Conservation (phyloP, 37 sponge, comb jelly and placozoan species). For the Cliona cf. orientalis region DNA sequence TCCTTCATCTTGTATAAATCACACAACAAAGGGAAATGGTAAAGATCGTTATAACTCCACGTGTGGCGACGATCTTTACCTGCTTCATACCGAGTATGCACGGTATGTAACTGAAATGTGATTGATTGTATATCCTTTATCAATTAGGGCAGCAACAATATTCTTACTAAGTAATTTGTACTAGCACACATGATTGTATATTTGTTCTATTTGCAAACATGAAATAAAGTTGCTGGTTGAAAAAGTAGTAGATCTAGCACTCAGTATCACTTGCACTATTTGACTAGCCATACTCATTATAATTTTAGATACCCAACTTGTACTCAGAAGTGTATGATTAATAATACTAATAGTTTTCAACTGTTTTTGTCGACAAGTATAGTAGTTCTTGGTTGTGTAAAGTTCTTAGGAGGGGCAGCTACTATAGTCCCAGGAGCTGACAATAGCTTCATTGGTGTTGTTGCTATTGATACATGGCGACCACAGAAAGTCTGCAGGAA, state of each 20-base stretch:
- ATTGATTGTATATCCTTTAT: background rate
- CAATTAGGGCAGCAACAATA: background rate
- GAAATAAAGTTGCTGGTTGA: background rate
- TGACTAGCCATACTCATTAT: background rate
- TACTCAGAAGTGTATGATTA: no score
- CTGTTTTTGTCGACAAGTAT: no score
- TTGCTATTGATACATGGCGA: constrained; percentile 72
- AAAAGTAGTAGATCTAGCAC: background rate
- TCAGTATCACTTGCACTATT: background rate
- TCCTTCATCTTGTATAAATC: constrained; percentile 70
- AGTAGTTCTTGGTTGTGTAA: no score
- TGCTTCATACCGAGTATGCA: background rate
- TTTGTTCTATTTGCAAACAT: background rate
- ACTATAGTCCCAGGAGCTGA: no score
- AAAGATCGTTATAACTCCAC: no score
- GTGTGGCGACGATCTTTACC: no score
- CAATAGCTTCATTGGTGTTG: constrained; percentile 72
- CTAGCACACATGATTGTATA: no score
- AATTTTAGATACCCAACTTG: background rate
- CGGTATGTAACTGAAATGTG: background rate
- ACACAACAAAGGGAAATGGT: background rate
- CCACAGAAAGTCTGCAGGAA: constrained; percentile 78
- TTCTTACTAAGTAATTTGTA: no score
- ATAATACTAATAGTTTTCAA: no score
- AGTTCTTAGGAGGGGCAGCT: no score